These are phyloP conservation scores for Poecilus cupreus DNA, from an alignment of 2,888 invertebrate genomes.

Conservation along the genomic window DNA sequence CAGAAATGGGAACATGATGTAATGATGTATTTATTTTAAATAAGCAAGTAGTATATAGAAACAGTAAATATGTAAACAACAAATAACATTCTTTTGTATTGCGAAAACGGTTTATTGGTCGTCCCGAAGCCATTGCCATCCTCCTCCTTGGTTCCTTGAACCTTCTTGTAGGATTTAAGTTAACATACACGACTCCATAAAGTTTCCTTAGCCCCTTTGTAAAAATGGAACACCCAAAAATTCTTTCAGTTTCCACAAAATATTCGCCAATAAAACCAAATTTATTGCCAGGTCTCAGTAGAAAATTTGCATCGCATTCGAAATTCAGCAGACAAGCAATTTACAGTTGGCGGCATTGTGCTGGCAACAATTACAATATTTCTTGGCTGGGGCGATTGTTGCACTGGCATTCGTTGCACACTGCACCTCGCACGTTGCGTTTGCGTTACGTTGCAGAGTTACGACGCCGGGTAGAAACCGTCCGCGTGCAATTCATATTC, in stretches of 20 bases:
- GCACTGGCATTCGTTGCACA: conserved; percentile 6
- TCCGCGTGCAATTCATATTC: conserved; percentile 47
- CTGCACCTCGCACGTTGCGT: neutral
- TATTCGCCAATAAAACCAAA: neutral
- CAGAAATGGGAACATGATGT: no score
- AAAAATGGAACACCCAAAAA: neutral
- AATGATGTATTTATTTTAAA: no score
- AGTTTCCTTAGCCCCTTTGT: no score
- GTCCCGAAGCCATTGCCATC: no score
- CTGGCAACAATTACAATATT: conserved; percentile 29
- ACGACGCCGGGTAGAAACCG: conserved; percentile 11
- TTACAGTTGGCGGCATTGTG: conserved; percentile 17
- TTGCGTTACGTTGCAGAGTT: neutral
- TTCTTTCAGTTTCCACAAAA: neutral
- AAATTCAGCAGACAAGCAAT: conserved; percentile 12
- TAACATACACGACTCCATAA: neutral
- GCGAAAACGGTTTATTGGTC: no score
- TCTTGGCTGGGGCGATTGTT: conserved; percentile 29
- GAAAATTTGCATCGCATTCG: conserved; percentile 27
- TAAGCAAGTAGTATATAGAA: no score
- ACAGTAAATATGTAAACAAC: no score
- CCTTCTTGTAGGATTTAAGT: neutral
- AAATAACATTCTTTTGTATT: no score
- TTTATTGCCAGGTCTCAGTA: neutral
- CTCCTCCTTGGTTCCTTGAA: no score